These are phyloP conservation scores for Cebus imitator DNA, from an alignment of 2,113 vertebrate genomes.

Conservation along the genomic window DNA sequence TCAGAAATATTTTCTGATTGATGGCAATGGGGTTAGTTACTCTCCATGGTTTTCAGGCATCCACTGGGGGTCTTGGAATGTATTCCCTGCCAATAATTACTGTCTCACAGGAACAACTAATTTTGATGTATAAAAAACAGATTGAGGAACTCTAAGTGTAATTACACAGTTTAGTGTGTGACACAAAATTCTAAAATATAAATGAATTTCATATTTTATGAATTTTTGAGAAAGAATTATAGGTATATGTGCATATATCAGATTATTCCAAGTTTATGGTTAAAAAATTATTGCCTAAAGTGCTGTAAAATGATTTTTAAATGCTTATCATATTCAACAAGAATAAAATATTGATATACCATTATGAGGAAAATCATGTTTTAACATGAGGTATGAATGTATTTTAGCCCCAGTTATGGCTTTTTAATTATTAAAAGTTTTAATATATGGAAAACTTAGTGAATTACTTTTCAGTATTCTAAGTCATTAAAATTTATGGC, in stretches of 20 bases:
- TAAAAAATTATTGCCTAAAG: conserved; percentile 45
- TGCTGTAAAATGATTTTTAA: conserved; percentile 50
- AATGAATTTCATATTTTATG: conserved; percentile 19
- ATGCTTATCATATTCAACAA: conserved; percentile 61
- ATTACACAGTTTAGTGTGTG: not conserved
- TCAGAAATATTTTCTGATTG: not conserved
- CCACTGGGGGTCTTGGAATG: not conserved
- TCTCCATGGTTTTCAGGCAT: not conserved
- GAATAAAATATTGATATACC: conserved; percentile 74
- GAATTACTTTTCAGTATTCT: conserved; percentile 51
- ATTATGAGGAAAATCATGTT: conserved; percentile 62
- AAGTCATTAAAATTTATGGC: conserved; percentile 42
- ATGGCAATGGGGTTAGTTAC: not conserved
- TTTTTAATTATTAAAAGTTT: conserved; percentile 66
- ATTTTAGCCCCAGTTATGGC: not conserved
- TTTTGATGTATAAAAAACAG: not conserved
- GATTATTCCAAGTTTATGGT: not conserved
- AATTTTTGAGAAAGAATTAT: conserved; percentile 4
- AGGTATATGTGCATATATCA: conserved; percentile 45
- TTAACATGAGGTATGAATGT: conserved; percentile 60
- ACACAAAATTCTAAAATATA: not conserved
- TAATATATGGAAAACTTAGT: conserved; percentile 58
- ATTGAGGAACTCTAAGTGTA: not conserved
- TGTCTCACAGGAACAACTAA: not conserved
- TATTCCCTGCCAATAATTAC: not conserved